Percentiles rank a stretch among this genome's conserved stretches.
phyloP scores from a whole-genome alignment of 2,113 vertebrate species.

The Callionymus lyra region DNA sequence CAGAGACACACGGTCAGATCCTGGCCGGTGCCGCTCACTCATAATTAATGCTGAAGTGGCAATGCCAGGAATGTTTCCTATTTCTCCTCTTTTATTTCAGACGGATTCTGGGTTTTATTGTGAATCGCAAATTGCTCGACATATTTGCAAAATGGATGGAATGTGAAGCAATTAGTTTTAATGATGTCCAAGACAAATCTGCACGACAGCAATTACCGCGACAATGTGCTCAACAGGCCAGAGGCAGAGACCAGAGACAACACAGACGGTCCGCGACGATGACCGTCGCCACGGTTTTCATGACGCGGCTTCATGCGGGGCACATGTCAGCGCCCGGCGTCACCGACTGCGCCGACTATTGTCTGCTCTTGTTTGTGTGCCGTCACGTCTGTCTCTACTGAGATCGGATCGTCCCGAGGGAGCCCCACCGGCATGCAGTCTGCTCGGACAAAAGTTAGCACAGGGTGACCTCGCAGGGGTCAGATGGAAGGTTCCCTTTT shows the following conservation, averaged over 20 bases:
- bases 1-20: constrained; percentile 34
- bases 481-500: too few species aligned
- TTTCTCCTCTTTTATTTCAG: constrained; percentile 53
- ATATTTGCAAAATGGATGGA: constrained; percentile 66
- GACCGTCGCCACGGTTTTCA: not conserved
- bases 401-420: too few species aligned
- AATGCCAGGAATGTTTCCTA: constrained; percentile 61
- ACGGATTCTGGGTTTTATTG: constrained; percentile 59
- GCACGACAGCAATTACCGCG: constrained; percentile 68
- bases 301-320: constrained; percentile 33
- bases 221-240: constrained; percentile 58
- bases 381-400: constrained; percentile 9
- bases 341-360: constrained; percentile 15
- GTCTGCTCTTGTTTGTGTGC: constrained; percentile 29
- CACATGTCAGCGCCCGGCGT: constrained; percentile 18
- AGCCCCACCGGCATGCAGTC: too few species aligned
- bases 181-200: constrained; percentile 69
- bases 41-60: constrained; percentile 60
- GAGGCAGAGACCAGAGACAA: constrained; percentile 43
- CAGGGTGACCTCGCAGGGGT: too few species aligned
- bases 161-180: constrained; percentile 75
- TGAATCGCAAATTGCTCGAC: constrained; percentile 59
- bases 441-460: too few species aligned
- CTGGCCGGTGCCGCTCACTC: constrained; percentile 35
- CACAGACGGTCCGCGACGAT: constrained; percentile 37